A percentile compares a stretch with the other conserved stretches of the same genome.
Evolutionary conservation across 1,140 invertebrate species (phyloP).

Genomic region (honey bee (Apis mellifera)): Amel_HAv3.1 CM009942.2:11301001-11301500

Average conservation of each 20-base stretch:
- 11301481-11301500: neutral
- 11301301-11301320: too few species aligned
- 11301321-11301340: too few species aligned
- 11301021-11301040: neutral
- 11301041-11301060: neutral
- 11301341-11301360: slow-evolving; percentile 35
- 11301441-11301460: neutral
- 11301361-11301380: slow-evolving; percentile 28
- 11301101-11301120: too few species aligned
- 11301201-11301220: too few species aligned
- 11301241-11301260: too few species aligned
- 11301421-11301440: slow-evolving; percentile 9
- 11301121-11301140: too few species aligned
- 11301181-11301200: too few species aligned
- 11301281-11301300: too few species aligned
- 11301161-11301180: too few species aligned
- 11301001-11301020: neutral
- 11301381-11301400: slow-evolving; percentile 38
- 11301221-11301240: too few species aligned
- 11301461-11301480: neutral
- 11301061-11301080: neutral
- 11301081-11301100: neutral
- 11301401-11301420: slow-evolving; percentile 47
- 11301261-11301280: too few species aligned
- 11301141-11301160: too few species aligned